Evolutionary conservation across 2,113 vertebrate genomes (phyloP).

Genomic region (Chelonoidis abingdonii): DNA sequence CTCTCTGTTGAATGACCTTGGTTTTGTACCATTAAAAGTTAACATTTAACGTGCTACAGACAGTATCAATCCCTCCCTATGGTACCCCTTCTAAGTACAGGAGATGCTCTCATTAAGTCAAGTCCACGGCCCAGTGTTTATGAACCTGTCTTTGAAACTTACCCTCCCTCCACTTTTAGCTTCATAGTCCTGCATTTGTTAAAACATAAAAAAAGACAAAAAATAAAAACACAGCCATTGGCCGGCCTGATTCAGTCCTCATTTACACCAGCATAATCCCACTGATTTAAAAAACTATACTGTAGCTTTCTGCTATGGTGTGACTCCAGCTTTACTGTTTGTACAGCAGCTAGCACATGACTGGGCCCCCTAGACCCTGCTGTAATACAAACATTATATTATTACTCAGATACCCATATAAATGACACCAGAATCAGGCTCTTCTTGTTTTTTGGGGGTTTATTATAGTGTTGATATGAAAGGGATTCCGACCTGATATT

Average conservation of each 20-base stretch:
- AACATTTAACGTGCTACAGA: constrained; percentile 65
- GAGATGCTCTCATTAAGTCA: not conserved
- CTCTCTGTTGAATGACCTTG: not conserved
- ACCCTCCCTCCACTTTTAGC: not conserved
- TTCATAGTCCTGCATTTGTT: not conserved
- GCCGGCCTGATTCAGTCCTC: not conserved
- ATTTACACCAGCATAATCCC: not conserved
- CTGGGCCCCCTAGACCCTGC: not conserved
- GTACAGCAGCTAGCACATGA: accelerated
- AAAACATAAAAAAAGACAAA: not conserved
- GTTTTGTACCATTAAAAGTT: constrained; percentile 52
- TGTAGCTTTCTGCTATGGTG: not conserved
- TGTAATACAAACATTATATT: not conserved
- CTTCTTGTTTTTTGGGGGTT: not conserved
- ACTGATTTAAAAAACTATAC: not conserved
- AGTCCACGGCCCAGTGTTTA: not conserved
- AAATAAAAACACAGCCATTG: not conserved
- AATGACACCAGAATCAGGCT: not conserved
- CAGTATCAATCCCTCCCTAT: not conserved
- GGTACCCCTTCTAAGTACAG: not conserved
- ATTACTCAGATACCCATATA: accelerated
- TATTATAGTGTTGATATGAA: not conserved
- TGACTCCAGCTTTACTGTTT: not conserved
- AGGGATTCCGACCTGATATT: not conserved
- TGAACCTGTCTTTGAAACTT: not conserved